Percentiles rank a stretch among this genome's conserved stretches.
These are phyloP conservation scores for Naja naja DNA, from an alignment of 2,113 vertebrate genomes.

Conservation along the genomic window DNA sequence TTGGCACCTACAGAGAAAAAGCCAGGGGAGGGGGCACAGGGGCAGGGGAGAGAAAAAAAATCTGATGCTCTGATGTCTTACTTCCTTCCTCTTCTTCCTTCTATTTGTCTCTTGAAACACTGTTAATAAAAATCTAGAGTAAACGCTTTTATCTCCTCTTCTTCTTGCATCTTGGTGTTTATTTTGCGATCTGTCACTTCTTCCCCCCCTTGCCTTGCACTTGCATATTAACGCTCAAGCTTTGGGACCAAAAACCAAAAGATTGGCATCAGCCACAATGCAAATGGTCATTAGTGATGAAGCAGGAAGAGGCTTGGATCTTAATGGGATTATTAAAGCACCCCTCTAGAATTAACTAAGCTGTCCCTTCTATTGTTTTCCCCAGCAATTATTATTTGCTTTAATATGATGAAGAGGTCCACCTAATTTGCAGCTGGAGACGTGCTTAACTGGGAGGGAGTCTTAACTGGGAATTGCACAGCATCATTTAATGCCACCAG, in stretches of 20 bases:
- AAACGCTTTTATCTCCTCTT: constrained; percentile 44
- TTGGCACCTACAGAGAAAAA: not conserved
- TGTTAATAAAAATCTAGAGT: constrained; percentile 66
- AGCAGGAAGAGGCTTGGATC: not conserved
- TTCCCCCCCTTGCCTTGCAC: not conserved
- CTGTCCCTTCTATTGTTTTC: not conserved
- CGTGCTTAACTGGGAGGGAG: not conserved
- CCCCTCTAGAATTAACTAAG: not conserved
- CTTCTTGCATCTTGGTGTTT: constrained; percentile 34
- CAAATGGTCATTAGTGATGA: not conserved
- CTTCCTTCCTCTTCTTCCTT: constrained; percentile 56
- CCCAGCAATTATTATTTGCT: not conserved
- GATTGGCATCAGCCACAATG: not conserved
- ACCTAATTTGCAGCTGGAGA: not conserved
- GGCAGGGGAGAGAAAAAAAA: not conserved
- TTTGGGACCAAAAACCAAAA: not conserved
- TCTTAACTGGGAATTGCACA: not conserved
- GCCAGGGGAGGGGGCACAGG: not conserved
- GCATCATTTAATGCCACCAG: not conserved
- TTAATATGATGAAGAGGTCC: not conserved
- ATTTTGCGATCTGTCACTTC: not conserved
- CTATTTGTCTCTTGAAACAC: constrained; percentile 73
- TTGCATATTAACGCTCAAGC: constrained; percentile 27
- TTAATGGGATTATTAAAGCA: not conserved
- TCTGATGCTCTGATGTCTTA: constrained; percentile 59